A percentile compares a stretch with the other conserved stretches of the same genome.
phyloP scores from a whole-genome alignment of 2,113 vertebrate genomes.

The Stomatorhinus ivindoensis region DNA sequence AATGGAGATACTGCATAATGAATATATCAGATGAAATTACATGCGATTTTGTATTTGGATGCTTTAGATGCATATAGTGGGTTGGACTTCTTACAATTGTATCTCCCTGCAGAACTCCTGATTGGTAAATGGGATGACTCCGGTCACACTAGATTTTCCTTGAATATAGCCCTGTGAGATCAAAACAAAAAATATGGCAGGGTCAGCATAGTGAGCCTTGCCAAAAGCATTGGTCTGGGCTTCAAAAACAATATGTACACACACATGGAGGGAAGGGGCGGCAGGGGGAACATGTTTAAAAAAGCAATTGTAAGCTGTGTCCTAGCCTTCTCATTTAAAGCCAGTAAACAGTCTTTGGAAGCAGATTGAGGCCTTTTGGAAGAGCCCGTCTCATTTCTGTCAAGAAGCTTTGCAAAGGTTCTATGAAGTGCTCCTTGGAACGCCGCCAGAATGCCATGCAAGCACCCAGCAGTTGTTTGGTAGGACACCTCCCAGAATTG shows the following conservation, averaged over 20 bases:
- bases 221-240: not conserved
- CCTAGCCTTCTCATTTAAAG: slow-evolving; percentile 7
- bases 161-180: not conserved
- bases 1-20: slow-evolving; percentile 37
- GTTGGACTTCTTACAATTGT: not conserved
- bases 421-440: slow-evolving; percentile 18
- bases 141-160: not conserved
- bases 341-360: not conserved
- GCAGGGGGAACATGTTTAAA: slow-evolving; percentile 4
- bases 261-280: not conserved
- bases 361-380: slow-evolving; percentile 13
- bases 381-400: slow-evolving; percentile 5
- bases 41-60: not conserved
- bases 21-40: slow-evolving; percentile 40
- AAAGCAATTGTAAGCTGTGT: not conserved
- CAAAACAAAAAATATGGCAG: not conserved
- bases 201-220: not conserved
- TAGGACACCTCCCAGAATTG: slow-evolving; percentile 9
- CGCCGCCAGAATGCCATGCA: not conserved
- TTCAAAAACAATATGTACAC: slow-evolving; percentile 7
- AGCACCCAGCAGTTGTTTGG: not conserved
- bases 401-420: slow-evolving; percentile 21
- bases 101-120: slow-evolving; percentile 2
- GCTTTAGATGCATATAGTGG: not conserved
- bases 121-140: slow-evolving; percentile 15